phyloP scores from a whole-genome alignment of 1,140 invertebrate species.

The Bombus pascuorum region DNA sequence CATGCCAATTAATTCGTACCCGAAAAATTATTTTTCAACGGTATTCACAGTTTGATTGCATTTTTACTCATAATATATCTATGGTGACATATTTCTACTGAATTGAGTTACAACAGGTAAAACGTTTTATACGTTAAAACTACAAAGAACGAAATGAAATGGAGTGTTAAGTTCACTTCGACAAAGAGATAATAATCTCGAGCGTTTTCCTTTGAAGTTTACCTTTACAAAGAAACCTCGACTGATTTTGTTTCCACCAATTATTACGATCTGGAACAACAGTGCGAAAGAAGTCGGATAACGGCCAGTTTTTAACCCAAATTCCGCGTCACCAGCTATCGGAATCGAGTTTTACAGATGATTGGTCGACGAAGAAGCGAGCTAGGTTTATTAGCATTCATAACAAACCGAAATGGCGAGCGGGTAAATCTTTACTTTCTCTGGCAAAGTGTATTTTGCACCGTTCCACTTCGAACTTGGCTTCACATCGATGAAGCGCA shows the following conservation, averaged over 20 bases:
- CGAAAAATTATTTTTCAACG: too few relatives aligned
- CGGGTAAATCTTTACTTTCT: neutral
- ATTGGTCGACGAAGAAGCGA: neutral
- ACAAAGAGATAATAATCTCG: neutral
- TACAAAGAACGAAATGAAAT: neutral
- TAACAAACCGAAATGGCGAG: slow-evolving; percentile 22
- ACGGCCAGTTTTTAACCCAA: neutral
- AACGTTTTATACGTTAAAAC: neutral
- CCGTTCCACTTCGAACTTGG: neutral
- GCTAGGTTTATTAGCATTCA: slow-evolving; percentile 13
- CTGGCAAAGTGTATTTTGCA: neutral
- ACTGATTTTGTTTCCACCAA: neutral
- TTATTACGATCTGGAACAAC: neutral
- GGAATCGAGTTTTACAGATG: slow-evolving; percentile 3
- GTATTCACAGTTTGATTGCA: neutral
- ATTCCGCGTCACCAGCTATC: neutral
- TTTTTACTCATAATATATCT: neutral
- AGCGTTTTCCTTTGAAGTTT: neutral
- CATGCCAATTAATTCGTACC: too few relatives aligned
- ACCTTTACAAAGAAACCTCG: neutral
- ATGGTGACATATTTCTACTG: neutral
- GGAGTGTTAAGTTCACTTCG: neutral
- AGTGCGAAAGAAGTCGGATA: neutral
- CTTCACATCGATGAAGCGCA: neutral
- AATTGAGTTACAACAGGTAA: neutral